Conservation (phyloP, 2,797 vertebrate genomes). For the Chrosomus eos region DNA sequence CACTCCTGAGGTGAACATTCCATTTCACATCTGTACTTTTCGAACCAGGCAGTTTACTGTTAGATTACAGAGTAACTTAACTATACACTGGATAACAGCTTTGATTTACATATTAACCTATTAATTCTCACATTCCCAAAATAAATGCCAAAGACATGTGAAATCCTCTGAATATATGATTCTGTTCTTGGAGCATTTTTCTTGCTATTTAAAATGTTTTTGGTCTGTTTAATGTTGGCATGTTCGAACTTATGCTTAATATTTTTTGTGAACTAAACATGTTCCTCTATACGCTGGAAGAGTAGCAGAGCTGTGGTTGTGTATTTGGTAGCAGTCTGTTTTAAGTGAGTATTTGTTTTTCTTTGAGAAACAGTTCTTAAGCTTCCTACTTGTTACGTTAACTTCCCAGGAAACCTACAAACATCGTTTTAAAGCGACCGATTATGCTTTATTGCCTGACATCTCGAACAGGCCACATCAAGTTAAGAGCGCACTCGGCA, state of each 20-base stretch:
- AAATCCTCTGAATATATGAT: not conserved
- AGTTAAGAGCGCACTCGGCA: constrained; percentile 53
- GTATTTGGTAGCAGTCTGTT: constrained; percentile 3
- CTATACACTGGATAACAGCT: not conserved
- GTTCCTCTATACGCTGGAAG: not conserved
- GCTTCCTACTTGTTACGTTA: constrained; percentile 24
- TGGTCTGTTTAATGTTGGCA: not conserved
- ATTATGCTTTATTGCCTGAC: constrained; percentile 53
- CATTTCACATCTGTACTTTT: constrained; percentile 29
- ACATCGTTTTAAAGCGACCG: constrained; percentile 33
- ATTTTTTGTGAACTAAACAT: not conserved
- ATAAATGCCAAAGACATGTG: not conserved
- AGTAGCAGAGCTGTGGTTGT: not conserved
- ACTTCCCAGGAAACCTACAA: constrained; percentile 39
- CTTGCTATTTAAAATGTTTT: not conserved
- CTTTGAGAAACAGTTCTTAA: constrained; percentile 32
- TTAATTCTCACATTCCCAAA: constrained; percentile 2
- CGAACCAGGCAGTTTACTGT: constrained; percentile 9
- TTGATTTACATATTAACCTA: constrained; percentile 12
- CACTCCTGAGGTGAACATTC: not conserved
- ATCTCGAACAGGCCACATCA: constrained; percentile 24
- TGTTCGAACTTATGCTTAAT: not conserved
- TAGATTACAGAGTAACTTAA: constrained; percentile 25
- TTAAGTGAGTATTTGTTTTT: constrained; percentile 35
- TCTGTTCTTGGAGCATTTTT: not conserved